phyloP scores from a whole-genome alignment of 1,140 invertebrate genomes.

The Apis mellifera region DNA sequence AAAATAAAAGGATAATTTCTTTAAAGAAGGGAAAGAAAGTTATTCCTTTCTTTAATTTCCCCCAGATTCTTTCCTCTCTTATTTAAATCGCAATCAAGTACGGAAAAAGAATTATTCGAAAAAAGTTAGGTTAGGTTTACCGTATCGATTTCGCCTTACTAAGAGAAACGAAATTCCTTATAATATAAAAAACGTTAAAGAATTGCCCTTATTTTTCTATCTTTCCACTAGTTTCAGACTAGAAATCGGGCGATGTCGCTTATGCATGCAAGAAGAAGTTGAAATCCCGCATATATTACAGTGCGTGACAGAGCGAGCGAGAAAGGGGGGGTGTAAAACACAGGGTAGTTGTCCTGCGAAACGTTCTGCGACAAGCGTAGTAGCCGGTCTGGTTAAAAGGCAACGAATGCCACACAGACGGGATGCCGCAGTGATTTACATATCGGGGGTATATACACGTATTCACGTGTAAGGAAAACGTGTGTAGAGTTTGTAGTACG shows the following conservation, averaged over 20 bases:
- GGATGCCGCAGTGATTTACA: constrained; percentile 59
- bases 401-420: constrained; percentile 32
- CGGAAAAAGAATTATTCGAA: too few relatives aligned
- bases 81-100: too few relatives aligned
- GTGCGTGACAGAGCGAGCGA: constrained; percentile 48
- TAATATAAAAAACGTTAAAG: too few relatives aligned
- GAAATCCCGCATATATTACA: constrained; percentile 40
- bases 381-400: constrained; percentile 21
- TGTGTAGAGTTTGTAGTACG: background rate
- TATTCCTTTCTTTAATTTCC: too few relatives aligned
- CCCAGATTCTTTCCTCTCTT: too few relatives aligned
- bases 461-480: background rate
- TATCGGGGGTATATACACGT: constrained; percentile 26
- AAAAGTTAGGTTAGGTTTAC: too few relatives aligned
- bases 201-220: too few relatives aligned
- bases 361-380: constrained; percentile 42
- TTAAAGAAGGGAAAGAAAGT: too few relatives aligned
- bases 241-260: background rate
- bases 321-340: constrained; percentile 1
- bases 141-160: too few relatives aligned
- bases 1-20: too few relatives aligned
- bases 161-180: too few relatives aligned
- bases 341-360: constrained; percentile 51
- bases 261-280: constrained; percentile 28
- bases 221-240: background rate